Evolutionary conservation across 2,888 invertebrate species (phyloP), one percentile per base, ranked within the genome.

Genomic region (Lypha dubia): DNA sequence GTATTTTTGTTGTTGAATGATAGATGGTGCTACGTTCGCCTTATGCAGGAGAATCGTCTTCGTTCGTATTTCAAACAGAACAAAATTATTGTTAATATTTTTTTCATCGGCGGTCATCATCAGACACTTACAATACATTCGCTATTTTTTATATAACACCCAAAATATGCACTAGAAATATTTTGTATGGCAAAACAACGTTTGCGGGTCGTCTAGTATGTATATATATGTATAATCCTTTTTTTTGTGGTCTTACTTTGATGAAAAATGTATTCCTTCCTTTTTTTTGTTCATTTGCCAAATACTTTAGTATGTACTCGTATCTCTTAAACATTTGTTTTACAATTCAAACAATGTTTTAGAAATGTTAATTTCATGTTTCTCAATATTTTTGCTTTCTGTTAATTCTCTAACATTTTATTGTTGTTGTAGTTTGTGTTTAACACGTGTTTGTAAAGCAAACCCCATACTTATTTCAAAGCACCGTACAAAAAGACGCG

Each of bases 281-380:
- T 49, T 46, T 44, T 58, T 49, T 24, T n/a, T n/a, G n/a, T n/a
- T 46, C 3, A 4, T 11, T 51, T 51, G 49, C 7, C 13, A 38
- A 68, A 56, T n/a, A 41, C 1, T 51, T 51, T 44, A 44, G 44
- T 44, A 22, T n/a, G n/a, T 7, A 3, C 46, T 44, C n/a, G 44
- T 56, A 8, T 20, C 8, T 62, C 20, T 13, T 9, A 53, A 44
- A 67, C 35, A 38, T 67, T 76, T 56, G 38, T 46, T 32, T 22
- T 67, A 41, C 35, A 60, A 32, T 60, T 38, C 32, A 53, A 24
- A 20, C 28, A 60, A 77, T 77, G 67, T 68, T 82, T 49, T 82
- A n/a, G 56, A 81, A 81, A 84, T 81, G 84, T 79, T 81, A 81
- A 84, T 79, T 84, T 68, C 77, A 79, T 81, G 84, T 84, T 79